Evolutionary conservation across 2,113 vertebrate genomes (phyloP), one percentile per base, ranked within the genome.

Genomic region (Fregetta grallaria): DNA sequence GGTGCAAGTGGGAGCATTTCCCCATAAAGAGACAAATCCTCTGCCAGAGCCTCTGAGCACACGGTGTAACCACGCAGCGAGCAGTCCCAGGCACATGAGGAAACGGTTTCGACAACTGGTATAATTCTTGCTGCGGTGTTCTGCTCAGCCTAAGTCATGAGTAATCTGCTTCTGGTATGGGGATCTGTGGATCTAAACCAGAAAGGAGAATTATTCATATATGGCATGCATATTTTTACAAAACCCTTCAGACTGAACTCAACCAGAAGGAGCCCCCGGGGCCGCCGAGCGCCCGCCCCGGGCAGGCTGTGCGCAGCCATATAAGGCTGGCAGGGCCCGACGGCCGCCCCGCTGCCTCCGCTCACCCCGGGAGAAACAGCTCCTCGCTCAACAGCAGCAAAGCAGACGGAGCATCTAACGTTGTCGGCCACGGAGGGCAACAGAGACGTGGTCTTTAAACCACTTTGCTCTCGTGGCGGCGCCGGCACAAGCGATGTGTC

Each of bases 151-250:
- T 67, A 36, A 91, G 56, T 7, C 70, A 34, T 72, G 81, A 93
- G 85, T 80, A 96, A 85, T 74, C 70, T 68, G 80, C 87, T 80
- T n/a, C 94, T 72, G 87, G 66, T 47, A 45, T 0, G 21, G 90
- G 44, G 81, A 88, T 75, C 78, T 47, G 87, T 2, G 70, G 42
- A 81, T 78, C 94, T 30, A 52, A 53, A 92, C 56, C 88, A 93
- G 92, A 81, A 90, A 94, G 92, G 81, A 92, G 85, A 95, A 92
- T 95, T 92, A 94, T 40, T 94, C 95, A 95, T 93, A 96, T 92
- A 95, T 80, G 93, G 96, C 66, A 44, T 72, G 74, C 49, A 18
- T 55, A 70, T 91, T 94, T 96, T 25, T 18, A 81, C 44, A 67
- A 87, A 92, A 44, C 74, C 71, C 90, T 92, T n/a, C 45, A 32